phyloP scores from a whole-genome alignment of 2,888 invertebrate genomes.

The Harpagoxenus sublaevis region DNA sequence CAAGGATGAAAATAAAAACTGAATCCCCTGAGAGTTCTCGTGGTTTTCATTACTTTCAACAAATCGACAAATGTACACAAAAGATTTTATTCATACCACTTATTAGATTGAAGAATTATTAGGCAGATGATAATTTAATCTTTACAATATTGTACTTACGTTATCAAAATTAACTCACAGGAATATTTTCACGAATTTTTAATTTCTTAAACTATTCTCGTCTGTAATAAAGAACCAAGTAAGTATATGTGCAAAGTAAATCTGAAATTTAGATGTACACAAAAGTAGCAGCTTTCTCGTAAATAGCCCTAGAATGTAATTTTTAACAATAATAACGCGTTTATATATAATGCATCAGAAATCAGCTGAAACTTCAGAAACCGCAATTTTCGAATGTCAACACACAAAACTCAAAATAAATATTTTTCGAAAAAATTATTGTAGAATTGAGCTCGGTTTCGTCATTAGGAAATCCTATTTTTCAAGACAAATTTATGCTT shows the following conservation, averaged over 20 bases:
- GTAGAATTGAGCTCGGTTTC: too few species aligned
- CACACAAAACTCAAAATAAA: too few species aligned
- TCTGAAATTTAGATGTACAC: not conserved
- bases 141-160: not conserved
- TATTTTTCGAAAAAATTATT: too few species aligned
- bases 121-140: not conserved
- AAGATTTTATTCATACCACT: not conserved
- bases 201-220: not conserved
- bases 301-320: not conserved
- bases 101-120: constrained; percentile 8
- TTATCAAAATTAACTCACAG: not conserved
- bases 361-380: too few species aligned
- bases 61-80: not conserved
- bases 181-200: not conserved
- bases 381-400: too few species aligned
- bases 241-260: not conserved
- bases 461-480: too few species aligned
- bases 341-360: too few species aligned
- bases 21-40: constrained; percentile 28
- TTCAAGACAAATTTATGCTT: not conserved
- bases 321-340: not conserved
- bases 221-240: not conserved
- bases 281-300: not conserved
- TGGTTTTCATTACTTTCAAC: constrained; percentile 18
- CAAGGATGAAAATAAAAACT: constrained; percentile 50